Evolutionary conservation across 2,888 invertebrate genomes (phyloP).

Genomic region (Ephialtes manifestator): DNA sequence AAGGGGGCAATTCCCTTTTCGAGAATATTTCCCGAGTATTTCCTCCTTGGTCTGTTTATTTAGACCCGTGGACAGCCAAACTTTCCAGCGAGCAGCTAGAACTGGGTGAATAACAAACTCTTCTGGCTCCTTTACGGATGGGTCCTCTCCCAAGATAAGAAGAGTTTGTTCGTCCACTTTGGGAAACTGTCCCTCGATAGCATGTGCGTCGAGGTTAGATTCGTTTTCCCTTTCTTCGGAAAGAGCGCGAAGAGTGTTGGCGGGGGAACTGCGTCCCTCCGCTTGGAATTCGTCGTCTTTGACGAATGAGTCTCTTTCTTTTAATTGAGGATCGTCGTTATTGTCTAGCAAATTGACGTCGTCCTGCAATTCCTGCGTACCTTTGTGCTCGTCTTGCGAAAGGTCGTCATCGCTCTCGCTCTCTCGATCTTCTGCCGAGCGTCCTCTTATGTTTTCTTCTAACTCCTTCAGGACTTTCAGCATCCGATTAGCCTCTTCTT

Average conservation of each 20-base stretch:
- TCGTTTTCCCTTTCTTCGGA: not conserved
- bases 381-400: not conserved
- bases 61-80: conserved; percentile 34
- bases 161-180: conserved; percentile 53
- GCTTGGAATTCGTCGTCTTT: no score
- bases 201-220: not conserved
- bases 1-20: conserved; percentile 56
- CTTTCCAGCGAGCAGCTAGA: conserved; percentile 50
- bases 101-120: conserved; percentile 51
- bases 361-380: not conserved
- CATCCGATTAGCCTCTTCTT: not conserved
- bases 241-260: no score
- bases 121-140: conserved; percentile 30
- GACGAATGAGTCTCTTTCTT: not conserved
- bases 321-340: not conserved
- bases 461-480: conserved; percentile 1
- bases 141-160: conserved; percentile 54
- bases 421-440: not conserved
- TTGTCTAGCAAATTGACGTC: not conserved
- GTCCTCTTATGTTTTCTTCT: not conserved
- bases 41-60: conserved; percentile 50
- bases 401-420: not conserved
- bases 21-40: conserved; percentile 60
- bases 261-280: no score
- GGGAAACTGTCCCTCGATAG: not conserved